Conservation (phyloP, 2,797 vertebrate species). For the Brachymystax lenok region DNA sequence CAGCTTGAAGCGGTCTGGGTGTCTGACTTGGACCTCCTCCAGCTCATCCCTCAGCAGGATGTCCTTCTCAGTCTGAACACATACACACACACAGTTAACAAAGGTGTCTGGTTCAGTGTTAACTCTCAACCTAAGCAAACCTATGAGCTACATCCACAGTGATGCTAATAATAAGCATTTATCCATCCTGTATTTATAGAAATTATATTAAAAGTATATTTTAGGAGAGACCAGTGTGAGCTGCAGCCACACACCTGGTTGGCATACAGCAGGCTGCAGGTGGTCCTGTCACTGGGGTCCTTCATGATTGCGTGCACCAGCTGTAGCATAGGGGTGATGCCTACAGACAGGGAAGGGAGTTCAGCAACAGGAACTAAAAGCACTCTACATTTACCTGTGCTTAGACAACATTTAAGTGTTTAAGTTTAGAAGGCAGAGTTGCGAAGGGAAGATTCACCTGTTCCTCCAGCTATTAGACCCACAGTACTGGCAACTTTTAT, state of each 20-base stretch:
- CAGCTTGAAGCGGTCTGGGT: constrained; percentile 60
- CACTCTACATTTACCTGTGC: constrained; percentile 1
- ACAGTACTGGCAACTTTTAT: constrained; percentile 45
- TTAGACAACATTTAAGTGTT: not conserved
- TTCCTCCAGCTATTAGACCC: constrained; percentile 68
- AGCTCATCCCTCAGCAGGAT: constrained; percentile 65
- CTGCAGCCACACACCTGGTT: constrained; percentile 60
- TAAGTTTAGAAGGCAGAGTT: not conserved
- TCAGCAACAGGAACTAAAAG: constrained; percentile 5
- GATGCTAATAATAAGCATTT: not conserved
- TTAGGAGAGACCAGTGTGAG: not conserved
- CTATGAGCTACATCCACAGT: not conserved
- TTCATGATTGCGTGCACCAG: constrained; percentile 60
- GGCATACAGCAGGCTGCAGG: constrained; percentile 66
- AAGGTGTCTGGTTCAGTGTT: not conserved
- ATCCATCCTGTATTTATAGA: not conserved
- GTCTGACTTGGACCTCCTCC: constrained; percentile 57
- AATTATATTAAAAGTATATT: not conserved
- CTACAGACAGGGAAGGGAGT: constrained; percentile 28
- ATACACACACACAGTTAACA: not conserved
- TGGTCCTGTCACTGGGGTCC: constrained; percentile 58
- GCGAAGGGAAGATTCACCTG: constrained; percentile 47
- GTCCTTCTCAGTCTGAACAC: constrained; percentile 62
- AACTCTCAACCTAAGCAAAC: not conserved
- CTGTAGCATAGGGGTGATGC: constrained; percentile 68